Percentiles rank a stretch among this genome's conserved stretches.
Conservation (phyloP, 2,113 vertebrate genomes). For the Gambusia affinis region DNA sequence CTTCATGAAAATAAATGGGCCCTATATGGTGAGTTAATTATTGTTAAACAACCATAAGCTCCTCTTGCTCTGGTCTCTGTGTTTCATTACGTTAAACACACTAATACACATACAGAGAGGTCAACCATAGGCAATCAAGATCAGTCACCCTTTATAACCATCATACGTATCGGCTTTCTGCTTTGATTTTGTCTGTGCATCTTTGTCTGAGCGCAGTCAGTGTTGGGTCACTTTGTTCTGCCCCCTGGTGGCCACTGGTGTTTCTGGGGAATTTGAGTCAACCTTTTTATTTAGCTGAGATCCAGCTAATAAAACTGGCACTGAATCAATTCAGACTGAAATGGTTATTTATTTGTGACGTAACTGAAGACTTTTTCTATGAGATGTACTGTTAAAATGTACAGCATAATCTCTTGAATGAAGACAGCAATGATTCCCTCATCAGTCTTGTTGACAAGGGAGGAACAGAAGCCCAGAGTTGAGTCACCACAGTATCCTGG, state of each 20-base stretch:
- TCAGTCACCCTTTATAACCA: slow-evolving; percentile 47
- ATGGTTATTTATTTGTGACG: not conserved
- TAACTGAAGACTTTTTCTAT: not conserved
- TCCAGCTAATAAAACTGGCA: not conserved
- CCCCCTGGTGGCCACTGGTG: slow-evolving; percentile 65
- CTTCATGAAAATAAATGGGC: slow-evolving; percentile 51
- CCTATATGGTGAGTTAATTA: slow-evolving; percentile 36
- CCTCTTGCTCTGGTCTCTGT: slow-evolving; percentile 7
- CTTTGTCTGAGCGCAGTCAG: slow-evolving; percentile 23
- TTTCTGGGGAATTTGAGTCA: not conserved
- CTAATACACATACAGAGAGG: slow-evolving; percentile 12
- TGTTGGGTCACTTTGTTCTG: slow-evolving; percentile 23
- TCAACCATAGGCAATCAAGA: slow-evolving; percentile 42
- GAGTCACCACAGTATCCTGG: slow-evolving; percentile 98
- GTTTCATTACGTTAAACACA: slow-evolving; percentile 23
- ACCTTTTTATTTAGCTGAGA: slow-evolving; percentile 1
- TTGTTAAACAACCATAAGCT: slow-evolving; percentile 38
- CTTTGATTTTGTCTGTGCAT: slow-evolving; percentile 37
- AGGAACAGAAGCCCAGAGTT: slow-evolving; percentile 84
- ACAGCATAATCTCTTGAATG: not conserved
- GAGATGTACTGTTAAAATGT: not conserved
- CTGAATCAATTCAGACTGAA: not conserved
- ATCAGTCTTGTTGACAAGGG: slow-evolving; percentile 90
- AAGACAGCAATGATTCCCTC: slow-evolving; percentile 17
- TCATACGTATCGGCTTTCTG: slow-evolving; percentile 55